Conservation (phyloP, 2,797 vertebrate species). For the Euphonia xanthogaster region DNA sequence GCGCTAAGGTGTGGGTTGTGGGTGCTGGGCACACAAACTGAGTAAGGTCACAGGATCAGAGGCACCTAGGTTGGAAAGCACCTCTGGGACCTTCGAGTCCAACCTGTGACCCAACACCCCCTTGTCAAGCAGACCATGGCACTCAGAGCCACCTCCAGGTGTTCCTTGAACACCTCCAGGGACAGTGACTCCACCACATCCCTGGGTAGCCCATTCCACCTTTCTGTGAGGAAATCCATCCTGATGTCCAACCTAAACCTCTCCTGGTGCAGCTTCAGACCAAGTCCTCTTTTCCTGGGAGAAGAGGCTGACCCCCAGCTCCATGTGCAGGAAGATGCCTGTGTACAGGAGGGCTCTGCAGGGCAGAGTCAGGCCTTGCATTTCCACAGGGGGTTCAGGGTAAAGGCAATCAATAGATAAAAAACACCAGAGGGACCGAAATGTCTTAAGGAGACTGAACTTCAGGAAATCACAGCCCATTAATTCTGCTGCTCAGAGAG, state of each 20-base stretch:
- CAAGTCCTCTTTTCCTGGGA: neutral
- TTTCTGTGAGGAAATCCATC: neutral
- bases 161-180: neutral
- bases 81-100: neutral
- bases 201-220: neutral
- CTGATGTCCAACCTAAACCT: neutral
- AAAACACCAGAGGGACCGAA: neutral
- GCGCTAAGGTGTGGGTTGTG: neutral
- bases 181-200: rapidly evolving
- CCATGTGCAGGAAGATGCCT: neutral
- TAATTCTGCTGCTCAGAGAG: neutral
- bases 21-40: neutral
- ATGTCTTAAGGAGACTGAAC: neutral
- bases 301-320: neutral
- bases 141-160: neutral
- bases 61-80: neutral
- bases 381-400: neutral
- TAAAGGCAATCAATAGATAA: neutral
- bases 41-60: neutral
- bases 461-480: neutral
- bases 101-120: neutral
- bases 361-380: neutral
- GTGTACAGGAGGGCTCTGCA: neutral
- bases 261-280: neutral
- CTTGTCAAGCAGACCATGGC: neutral